phyloP scores from a whole-genome alignment of 2,113 vertebrate genomes.

The Sylvilagus bachmani region DNA sequence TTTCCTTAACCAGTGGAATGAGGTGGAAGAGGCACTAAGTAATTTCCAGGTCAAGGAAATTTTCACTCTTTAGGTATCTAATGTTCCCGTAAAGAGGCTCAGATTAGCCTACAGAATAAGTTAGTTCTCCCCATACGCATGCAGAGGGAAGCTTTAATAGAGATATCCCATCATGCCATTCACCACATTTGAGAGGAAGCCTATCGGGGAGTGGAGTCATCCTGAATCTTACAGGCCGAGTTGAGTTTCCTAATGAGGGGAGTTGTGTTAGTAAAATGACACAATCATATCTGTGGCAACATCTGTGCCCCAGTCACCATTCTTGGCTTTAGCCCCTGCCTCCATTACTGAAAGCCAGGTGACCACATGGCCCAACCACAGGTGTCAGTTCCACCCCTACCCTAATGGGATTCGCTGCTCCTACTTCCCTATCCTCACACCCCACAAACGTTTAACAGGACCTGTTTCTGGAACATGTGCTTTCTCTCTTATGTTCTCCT shows the following conservation, averaged over 20 bases:
- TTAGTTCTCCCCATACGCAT: rapidly evolving
- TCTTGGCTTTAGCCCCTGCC: too few relatives aligned
- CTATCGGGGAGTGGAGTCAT: background rate
- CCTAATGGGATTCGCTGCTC: too few relatives aligned
- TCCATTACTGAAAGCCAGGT: too few relatives aligned
- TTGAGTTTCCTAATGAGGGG: background rate
- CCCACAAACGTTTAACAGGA: too few relatives aligned
- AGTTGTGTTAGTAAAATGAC: background rate
- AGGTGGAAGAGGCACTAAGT: background rate
- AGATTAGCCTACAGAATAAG: background rate
- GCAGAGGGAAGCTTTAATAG: background rate
- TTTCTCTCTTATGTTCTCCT: too few relatives aligned
- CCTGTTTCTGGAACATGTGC: too few relatives aligned
- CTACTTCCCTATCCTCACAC: too few relatives aligned
- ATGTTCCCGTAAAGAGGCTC: background rate
- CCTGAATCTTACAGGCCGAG: background rate
- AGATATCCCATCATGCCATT: rapidly evolving
- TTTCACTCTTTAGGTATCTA: background rate
- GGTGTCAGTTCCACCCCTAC: too few relatives aligned
- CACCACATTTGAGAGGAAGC: background rate
- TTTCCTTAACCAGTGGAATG: background rate
- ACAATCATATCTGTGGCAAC: too few relatives aligned
- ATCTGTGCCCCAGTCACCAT: too few relatives aligned
- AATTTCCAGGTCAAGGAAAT: background rate
- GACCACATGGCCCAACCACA: too few relatives aligned